Evolutionary conservation across 2,113 vertebrate genomes (phyloP).

Genomic region (Pachycephala philippinensis): DNA sequence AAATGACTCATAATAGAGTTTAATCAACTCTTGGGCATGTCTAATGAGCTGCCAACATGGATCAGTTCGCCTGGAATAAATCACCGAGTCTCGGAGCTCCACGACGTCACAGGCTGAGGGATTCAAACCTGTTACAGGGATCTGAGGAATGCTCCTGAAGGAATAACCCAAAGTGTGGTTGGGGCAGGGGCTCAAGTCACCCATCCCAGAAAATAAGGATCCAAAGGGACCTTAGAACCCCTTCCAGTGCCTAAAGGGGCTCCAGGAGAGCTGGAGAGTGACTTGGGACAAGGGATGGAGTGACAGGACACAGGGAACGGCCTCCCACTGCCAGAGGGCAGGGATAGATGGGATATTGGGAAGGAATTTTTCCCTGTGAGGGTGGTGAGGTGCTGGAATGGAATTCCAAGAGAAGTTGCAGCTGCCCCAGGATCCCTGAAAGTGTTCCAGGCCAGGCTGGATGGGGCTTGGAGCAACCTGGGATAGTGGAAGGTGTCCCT

Average conservation of each 20-base stretch:
- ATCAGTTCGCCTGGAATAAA: conserved; percentile 1
- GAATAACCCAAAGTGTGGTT: neutral
- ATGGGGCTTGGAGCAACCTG: neutral
- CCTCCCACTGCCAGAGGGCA: neutral
- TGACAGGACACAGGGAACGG: neutral
- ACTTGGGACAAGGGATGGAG: neutral
- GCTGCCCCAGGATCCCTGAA: neutral
- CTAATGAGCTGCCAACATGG: conserved; percentile 8
- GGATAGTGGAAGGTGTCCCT: neutral
- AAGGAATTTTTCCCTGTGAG: neutral
- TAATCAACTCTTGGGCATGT: conserved; percentile 32
- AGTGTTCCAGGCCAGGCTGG: neutral
- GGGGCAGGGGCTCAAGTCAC: neutral
- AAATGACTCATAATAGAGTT: conserved; percentile 13
- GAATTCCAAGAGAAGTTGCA: neutral
- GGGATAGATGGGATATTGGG: neutral
- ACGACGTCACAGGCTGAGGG: neutral
- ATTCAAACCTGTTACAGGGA: neutral
- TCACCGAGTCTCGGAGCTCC: neutral
- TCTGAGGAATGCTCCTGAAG: neutral
- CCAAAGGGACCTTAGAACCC: neutral
- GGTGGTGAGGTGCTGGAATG: neutral
- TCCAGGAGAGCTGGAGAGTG: neutral
- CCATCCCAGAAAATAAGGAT: neutral
- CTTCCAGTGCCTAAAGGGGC: neutral